Evolutionary conservation across 2,888 invertebrate species (phyloP), one percentile per base, ranked within the genome.

Genomic region (Argyra leucocephala): DNA sequence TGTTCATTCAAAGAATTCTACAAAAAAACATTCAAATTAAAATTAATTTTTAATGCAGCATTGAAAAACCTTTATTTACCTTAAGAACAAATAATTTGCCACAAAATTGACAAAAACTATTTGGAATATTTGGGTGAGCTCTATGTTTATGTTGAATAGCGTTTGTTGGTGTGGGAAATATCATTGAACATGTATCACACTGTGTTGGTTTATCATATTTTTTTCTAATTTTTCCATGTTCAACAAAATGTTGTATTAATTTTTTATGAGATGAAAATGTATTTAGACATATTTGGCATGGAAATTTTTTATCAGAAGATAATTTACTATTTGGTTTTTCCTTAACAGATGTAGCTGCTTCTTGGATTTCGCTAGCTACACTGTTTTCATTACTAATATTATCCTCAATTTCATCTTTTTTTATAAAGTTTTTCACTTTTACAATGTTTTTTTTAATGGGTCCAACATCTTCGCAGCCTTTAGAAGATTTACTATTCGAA

Each of bases 81-180:
- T 31, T 31, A 31, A 31, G 31, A 3, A 48, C 48, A 48, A 48
- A 48, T 48, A 48, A 48, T 48, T 48, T 48, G 12, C 87, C 87
- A 74, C 88, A 88, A 79, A 84, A 83, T 26, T 83, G 82, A 68
- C 87, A 88, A 75, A 85, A 87, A 75, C 86, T 83, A 74, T 86
- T 87, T 23, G 83, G 81, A 61, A 83, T 83, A 73, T 83, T 84
- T 1, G 85, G 85, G 79, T 88, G 87, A 69, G 84, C 81, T 73
- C 84, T 84, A 74, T 85, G 86, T 76, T 86, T 86, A 78, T 88
- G 87, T 71, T 85, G 84, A 71, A 88, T 86, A 5, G 86, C 86
- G 68, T 83, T 83, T 1, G 85, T 48, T 48, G 12, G 48, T 18
- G 9, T 48, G n/a, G 83, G 81, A 69, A 85, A 85, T 64, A 79